phyloP scores from a whole-genome alignment of 2,888 invertebrate species.

The Leptinotarsa tumamoca region DNA sequence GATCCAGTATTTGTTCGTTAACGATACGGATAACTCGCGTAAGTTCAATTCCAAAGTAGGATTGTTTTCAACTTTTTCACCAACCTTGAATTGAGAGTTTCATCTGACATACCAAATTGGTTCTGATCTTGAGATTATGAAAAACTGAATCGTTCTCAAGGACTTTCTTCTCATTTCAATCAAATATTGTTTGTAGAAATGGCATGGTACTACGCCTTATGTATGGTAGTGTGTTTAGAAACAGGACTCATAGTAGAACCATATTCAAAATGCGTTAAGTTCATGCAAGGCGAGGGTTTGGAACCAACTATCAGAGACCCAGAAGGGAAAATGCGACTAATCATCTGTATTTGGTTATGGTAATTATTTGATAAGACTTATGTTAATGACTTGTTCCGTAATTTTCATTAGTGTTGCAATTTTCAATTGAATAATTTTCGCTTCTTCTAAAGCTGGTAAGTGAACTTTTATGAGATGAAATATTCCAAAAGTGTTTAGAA shows the following conservation, averaged over 20 bases:
- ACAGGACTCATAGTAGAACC: conserved; percentile 71
- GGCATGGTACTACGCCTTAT: conserved; percentile 73
- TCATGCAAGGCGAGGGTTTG: conserved; percentile 69
- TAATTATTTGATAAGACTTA: conserved; percentile 51
- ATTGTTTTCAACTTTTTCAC: background rate
- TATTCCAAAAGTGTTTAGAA: no score
- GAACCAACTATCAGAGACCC: conserved; percentile 66
- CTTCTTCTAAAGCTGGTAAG: background rate
- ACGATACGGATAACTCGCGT: conserved; percentile 58
- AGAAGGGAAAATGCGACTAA: conserved; percentile 70
- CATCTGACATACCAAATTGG: background rate
- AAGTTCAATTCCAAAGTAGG: conserved; percentile 17
- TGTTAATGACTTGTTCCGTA: no score
- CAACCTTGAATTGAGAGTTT: background rate
- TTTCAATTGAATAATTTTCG: background rate
- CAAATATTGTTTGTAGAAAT: conserved; percentile 61
- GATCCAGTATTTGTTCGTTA: conserved; percentile 57
- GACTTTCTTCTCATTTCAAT: background rate
- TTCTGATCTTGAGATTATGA: background rate
- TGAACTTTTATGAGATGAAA: background rate
- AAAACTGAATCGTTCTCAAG: background rate
- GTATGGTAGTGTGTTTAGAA: conserved; percentile 72
- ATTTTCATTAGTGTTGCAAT: no score
- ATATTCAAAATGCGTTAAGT: conserved; percentile 69
- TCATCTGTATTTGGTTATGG: conserved; percentile 74